These are phyloP conservation scores for Australoheros facetus DNA, from an alignment of 2,797 vertebrate species.

Conservation along the genomic window DNA sequence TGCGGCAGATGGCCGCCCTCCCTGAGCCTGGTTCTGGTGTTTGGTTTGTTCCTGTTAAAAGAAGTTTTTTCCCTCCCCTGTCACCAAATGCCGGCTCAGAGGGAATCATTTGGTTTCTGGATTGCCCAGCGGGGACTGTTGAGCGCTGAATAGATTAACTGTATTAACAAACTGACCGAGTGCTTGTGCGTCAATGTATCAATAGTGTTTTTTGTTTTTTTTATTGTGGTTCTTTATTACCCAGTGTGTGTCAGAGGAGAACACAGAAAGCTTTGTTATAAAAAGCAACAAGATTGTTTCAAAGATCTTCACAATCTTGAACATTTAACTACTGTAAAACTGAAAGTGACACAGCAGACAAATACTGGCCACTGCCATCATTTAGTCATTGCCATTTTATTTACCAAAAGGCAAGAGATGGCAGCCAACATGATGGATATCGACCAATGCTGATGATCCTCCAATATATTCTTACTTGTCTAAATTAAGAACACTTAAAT, in stretches of 20 bases:
- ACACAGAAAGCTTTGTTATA: background rate
- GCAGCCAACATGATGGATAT: background rate
- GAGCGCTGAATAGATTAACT: background rate
- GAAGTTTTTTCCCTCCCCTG: background rate
- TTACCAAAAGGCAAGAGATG: background rate
- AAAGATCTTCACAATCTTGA: slow-evolving; percentile 1
- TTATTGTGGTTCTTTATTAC: background rate
- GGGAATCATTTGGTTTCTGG: slow-evolving; percentile 1
- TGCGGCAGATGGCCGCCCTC: slow-evolving; percentile 1
- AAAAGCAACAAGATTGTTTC: background rate
- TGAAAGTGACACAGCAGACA: background rate
- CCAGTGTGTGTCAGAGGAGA: background rate
- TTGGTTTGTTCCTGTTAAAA: background rate
- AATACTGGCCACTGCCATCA: background rate
- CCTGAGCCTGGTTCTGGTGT: background rate
- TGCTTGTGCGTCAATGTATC: background rate
- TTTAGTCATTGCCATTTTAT: background rate
- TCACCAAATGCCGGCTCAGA: background rate
- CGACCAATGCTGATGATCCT: background rate
- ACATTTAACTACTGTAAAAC: background rate
- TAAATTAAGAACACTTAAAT: background rate
- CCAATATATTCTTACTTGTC: background rate
- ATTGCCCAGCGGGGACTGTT: background rate
- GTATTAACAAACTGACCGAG: background rate
- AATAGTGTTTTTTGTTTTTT: background rate